A percentile compares a stretch with the other conserved stretches of the same genome.
phyloP scores from a whole-genome alignment of 2,888 invertebrate species.

The Sturmia bella region DNA sequence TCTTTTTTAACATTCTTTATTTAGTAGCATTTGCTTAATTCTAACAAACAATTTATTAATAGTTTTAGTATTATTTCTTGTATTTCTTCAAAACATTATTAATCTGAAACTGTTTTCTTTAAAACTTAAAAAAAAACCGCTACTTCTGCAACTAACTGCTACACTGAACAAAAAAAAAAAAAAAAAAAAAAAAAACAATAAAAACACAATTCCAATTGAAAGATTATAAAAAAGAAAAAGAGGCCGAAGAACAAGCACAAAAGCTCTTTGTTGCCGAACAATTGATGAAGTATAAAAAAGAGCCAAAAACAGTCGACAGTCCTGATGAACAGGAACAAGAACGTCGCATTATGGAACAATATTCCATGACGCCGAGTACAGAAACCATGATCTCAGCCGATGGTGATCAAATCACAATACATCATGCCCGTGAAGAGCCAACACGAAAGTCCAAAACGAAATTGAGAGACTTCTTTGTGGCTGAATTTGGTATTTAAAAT shows the following conservation, averaged over 20 bases:
- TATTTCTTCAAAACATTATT: constrained; percentile 29
- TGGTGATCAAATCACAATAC: constrained; percentile 82
- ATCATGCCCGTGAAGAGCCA: constrained; percentile 88
- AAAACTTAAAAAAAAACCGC: constrained; percentile 7
- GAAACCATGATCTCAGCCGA: constrained; percentile 81
- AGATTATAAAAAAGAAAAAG: constrained; percentile 81
- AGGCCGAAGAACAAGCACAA: constrained; percentile 79
- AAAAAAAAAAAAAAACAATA: no score
- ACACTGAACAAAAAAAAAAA: constrained; percentile 30
- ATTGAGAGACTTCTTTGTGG: constrained; percentile 93
- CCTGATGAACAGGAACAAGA: constrained; percentile 79
- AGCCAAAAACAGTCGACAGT: constrained; percentile 56
- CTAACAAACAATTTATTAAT: constrained; percentile 16
- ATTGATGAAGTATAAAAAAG: constrained; percentile 72
- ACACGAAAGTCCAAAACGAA: constrained; percentile 87
- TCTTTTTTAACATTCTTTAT: background rate
- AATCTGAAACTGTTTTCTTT: constrained; percentile 18
- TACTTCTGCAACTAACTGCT: constrained; percentile 9
- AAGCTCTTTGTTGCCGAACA: constrained; percentile 79
- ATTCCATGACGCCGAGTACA: constrained; percentile 77
- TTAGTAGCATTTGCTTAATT: constrained; percentile 7
- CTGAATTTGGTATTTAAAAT: constrained; percentile 88
- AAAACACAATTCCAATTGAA: no score
- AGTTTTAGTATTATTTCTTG: constrained; percentile 27
- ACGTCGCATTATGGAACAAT: constrained; percentile 77